Evolutionary conservation across 2,797 vertebrate genomes (phyloP).

Genomic region (Hypotaenidia philippensis): DNA sequence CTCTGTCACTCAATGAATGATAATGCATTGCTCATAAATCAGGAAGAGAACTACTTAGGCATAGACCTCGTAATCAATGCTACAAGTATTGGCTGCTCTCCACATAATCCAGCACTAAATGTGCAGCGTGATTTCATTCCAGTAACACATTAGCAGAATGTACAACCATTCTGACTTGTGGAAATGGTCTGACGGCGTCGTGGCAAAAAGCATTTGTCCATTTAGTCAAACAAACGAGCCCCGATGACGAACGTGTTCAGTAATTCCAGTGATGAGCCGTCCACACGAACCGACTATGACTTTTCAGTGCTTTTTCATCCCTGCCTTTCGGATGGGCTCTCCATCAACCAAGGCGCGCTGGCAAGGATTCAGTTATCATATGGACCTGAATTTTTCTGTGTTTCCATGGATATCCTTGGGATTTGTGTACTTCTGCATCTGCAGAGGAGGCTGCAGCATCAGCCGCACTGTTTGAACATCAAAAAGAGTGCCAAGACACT

Average conservation of each 20-base stretch:
- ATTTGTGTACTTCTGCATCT: neutral
- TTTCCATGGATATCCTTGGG: neutral
- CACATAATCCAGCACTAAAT: conserved; percentile 71
- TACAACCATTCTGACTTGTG: conserved; percentile 68
- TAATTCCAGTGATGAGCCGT: conserved; percentile 49
- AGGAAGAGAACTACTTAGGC: conserved; percentile 72
- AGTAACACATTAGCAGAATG: conserved; percentile 80
- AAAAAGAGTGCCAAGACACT: neutral
- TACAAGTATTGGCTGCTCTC: conserved; percentile 67
- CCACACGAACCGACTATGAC: neutral
- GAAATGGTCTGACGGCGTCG: conserved; percentile 45
- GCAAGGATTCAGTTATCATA: neutral
- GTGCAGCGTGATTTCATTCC: conserved; percentile 72
- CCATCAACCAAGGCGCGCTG: neutral
- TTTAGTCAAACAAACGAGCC: conserved; percentile 59
- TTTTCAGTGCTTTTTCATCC: conserved; percentile 19
- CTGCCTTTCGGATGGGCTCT: neutral
- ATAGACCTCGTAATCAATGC: conserved; percentile 73
- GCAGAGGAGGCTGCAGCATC: neutral
- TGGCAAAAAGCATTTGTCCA: conserved; percentile 63
- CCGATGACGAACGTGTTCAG: conserved; percentile 34
- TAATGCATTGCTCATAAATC: conserved; percentile 77
- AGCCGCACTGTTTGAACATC: neutral
- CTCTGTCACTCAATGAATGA: conserved; percentile 69
- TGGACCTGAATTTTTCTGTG: neutral